These are phyloP conservation scores for Mastomys natalensis DNA, from an alignment of 2,113 vertebrate genomes.

Conservation along the genomic window DNA sequence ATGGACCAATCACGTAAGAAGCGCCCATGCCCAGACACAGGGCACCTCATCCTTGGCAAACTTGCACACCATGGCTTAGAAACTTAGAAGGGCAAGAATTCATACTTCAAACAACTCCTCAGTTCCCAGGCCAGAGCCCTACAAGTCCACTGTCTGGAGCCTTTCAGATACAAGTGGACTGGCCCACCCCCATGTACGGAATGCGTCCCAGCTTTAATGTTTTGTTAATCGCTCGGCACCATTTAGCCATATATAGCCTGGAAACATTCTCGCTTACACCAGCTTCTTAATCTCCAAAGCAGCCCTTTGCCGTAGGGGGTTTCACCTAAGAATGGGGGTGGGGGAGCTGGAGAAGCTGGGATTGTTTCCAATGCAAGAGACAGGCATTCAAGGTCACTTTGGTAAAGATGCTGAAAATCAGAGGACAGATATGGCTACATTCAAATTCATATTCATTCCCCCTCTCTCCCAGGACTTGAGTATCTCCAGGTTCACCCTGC, in stretches of 20 bases:
- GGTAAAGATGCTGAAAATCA: background rate
- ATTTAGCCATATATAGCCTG: background rate
- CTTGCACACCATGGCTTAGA: background rate
- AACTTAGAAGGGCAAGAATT: background rate
- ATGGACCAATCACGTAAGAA: background rate
- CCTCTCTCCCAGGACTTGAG: background rate
- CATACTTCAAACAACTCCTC: background rate
- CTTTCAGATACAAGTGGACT: background rate
- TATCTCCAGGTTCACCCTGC: background rate
- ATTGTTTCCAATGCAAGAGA: background rate
- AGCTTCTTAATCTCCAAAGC: background rate
- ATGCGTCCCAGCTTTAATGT: background rate
- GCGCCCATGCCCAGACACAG: background rate
- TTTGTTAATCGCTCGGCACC: conserved; percentile 8
- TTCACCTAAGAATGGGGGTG: background rate
- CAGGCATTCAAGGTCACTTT: background rate
- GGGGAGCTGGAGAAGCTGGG: background rate
- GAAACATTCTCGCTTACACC: conserved; percentile 35
- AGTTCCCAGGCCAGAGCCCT: background rate
- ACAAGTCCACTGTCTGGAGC: background rate
- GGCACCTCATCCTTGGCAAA: background rate
- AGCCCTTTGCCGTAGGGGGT: background rate
- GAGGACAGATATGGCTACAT: background rate
- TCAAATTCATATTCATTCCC: background rate
- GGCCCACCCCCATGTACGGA: background rate